These are phyloP conservation scores for Saimiri boliviensis DNA, from an alignment of 2,113 vertebrate genomes.

Conservation along the genomic window DNA sequence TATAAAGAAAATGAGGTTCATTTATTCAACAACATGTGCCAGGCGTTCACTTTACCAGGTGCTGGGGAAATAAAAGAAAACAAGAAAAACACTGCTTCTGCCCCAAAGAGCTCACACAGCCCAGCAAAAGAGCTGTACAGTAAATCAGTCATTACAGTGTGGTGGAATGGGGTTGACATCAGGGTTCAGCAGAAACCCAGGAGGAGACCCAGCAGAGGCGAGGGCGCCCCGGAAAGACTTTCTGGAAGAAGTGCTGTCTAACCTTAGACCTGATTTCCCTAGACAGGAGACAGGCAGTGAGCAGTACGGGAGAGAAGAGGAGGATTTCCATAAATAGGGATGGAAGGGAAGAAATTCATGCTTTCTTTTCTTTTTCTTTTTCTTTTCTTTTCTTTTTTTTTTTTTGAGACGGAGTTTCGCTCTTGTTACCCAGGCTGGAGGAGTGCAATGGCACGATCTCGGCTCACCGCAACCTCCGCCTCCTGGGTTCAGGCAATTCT, in stretches of 20 bases:
- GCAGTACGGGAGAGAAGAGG: background rate
- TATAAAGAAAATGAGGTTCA: background rate
- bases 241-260: background rate
- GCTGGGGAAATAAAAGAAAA: background rate
- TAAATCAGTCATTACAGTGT: background rate
- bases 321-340: too few relatives aligned
- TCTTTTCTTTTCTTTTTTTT: too few relatives aligned
- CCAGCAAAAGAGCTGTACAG: background rate
- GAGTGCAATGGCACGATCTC: too few relatives aligned
- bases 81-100: background rate
- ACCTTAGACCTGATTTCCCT: background rate
- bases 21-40: background rate
- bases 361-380: too few relatives aligned
- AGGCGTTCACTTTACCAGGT: background rate
- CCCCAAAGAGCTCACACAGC: background rate
- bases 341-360: background rate
- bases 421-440: too few relatives aligned
- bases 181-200: background rate
- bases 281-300: background rate
- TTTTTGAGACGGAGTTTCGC: too few relatives aligned
- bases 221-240: background rate
- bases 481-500: too few relatives aligned
- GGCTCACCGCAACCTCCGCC: too few relatives aligned
- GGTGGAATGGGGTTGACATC: background rate
- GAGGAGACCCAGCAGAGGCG: too few relatives aligned